phyloP scores from a whole-genome alignment of 2,797 vertebrate genomes.

The Ciconia nigra region DNA sequence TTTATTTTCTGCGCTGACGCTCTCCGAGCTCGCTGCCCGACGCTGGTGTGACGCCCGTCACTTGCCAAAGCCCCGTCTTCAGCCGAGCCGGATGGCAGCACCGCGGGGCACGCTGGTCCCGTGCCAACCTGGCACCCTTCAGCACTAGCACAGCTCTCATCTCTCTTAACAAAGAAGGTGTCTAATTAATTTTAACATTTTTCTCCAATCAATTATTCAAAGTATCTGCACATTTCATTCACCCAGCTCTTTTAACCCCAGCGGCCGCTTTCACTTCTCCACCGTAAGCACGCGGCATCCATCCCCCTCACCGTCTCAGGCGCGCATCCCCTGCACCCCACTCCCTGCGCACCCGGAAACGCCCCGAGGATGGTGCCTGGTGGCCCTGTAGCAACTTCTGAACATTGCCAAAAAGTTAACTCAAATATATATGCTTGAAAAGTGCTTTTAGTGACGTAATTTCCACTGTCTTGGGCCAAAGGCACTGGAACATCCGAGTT shows the following conservation, averaged over 20 bases:
- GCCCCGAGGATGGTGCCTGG: fast-evolving
- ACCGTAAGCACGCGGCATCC: fast-evolving
- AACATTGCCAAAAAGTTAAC: neutral
- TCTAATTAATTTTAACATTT: neutral
- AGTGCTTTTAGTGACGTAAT: neutral
- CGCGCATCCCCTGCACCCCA: fast-evolving
- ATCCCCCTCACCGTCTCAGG: too few relatives aligned
- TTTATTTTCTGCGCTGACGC: neutral
- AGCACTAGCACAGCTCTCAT: neutral
- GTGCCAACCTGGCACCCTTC: fast-evolving
- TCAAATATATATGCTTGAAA: fast-evolving
- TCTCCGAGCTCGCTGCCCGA: neutral
- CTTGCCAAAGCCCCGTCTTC: fast-evolving
- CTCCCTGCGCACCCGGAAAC: neutral
- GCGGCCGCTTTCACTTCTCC: neutral
- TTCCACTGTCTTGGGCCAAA: neutral
- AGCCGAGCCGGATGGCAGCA: fast-evolving
- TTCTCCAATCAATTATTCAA: neutral
- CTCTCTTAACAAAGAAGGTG: too few relatives aligned
- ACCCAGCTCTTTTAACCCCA: neutral
- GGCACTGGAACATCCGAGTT: fast-evolving
- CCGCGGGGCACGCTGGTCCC: fast-evolving
- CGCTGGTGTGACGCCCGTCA: fast-evolving
- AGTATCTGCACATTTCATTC: fast-evolving
- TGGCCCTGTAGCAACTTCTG: neutral